A percentile compares a stretch with the other conserved stretches of the same genome.
phyloP scores from a whole-genome alignment of 2,113 vertebrate species.

The Dipodomys ordii region DNA sequence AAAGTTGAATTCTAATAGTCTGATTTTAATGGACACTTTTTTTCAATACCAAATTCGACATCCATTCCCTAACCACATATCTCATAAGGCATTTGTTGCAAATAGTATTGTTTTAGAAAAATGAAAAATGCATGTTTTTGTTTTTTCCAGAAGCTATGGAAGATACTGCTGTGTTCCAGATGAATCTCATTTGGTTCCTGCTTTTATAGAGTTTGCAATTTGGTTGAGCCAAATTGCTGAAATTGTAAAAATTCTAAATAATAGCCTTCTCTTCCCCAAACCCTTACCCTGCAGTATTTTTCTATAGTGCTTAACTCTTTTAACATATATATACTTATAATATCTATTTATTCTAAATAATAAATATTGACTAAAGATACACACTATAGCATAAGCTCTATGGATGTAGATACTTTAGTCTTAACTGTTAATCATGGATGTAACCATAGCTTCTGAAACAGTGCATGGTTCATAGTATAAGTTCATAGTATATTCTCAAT shows the following conservation, averaged over 20 bases:
- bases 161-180: neutral
- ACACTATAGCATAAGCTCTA: neutral
- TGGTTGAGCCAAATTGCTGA: neutral
- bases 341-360: neutral
- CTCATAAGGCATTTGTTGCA: slow-evolving; percentile 10
- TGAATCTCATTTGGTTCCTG: neutral
- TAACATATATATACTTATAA: neutral
- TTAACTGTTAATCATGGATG: neutral
- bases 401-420: neutral
- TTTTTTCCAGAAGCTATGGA: neutral
- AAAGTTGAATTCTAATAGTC: neutral
- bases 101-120: slow-evolving; percentile 10
- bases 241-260: neutral
- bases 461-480: neutral
- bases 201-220: neutral
- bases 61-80: neutral
- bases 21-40: neutral
- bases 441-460: neutral
- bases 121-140: neutral
- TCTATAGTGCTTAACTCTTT: neutral
- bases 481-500: neutral
- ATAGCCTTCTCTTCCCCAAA: neutral
- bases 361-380: neutral
- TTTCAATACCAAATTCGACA: neutral
- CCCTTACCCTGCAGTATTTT: neutral